These are phyloP conservation scores for Styela plicata DNA, from an alignment of 23 tunicate genomes.

Conservation along the genomic window DNA sequence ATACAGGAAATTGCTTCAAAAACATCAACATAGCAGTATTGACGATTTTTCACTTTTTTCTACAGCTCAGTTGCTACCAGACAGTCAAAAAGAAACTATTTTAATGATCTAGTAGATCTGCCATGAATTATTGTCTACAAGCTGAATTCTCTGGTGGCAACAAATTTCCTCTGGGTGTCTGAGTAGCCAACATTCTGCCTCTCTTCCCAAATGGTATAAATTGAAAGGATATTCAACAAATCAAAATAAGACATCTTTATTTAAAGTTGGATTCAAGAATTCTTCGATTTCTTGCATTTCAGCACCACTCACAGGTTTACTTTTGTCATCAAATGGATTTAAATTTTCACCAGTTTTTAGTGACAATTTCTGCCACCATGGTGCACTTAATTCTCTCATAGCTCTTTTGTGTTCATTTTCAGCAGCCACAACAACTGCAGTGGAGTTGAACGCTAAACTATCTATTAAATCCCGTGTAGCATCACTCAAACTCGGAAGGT, in stretches of 20 bases:
- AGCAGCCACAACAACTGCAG: conserved; percentile 42
- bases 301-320: background rate
- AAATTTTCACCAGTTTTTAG: conserved; percentile 5
- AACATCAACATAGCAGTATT: no score
- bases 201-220: no score
- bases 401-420: conserved; percentile 41
- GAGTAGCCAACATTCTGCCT: no score
- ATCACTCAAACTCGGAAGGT: conserved; percentile 38
- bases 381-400: conserved; percentile 24
- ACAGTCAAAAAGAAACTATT: no score
- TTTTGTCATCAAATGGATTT: conserved; percentile 25
- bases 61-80: no score
- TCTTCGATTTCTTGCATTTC: conserved; percentile 17
- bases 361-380: conserved; percentile 56
- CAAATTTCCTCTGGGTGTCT: no score
- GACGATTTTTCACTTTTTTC: background rate
- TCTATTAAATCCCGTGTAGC: conserved; percentile 22
- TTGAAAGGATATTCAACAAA: no score
- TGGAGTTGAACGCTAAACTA: conserved; percentile 35
- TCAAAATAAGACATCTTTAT: background rate
- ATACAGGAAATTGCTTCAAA: no score
- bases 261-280: conserved; percentile 8
- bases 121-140: no score
- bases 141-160: no score
- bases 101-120: no score